A percentile compares a stretch with the other conserved stretches of the same genome.
These are phyloP conservation scores for Spodoptera picta DNA, from an alignment of 2,888 invertebrate genomes.

Conservation along the genomic window DNA sequence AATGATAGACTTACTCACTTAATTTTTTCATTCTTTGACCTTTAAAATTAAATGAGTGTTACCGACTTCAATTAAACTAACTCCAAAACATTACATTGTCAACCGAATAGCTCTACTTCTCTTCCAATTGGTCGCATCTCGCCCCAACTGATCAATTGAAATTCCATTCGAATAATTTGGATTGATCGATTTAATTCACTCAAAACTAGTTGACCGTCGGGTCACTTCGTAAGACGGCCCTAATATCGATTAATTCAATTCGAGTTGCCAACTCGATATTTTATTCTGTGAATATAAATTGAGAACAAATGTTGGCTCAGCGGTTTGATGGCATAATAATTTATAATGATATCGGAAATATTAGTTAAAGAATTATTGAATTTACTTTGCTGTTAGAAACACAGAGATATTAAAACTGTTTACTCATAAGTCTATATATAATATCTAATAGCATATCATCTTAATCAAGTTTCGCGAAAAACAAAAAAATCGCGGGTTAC, in stretches of 20 bases:
- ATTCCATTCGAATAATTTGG: constrained; percentile 27
- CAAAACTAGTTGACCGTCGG: constrained; percentile 5
- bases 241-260: constrained; percentile 9
- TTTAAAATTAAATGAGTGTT: too few species aligned
- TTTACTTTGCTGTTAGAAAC: too few species aligned
- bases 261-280: not conserved
- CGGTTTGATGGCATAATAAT: too few species aligned
- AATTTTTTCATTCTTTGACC: too few species aligned
- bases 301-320: too few species aligned
- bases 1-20: too few species aligned
- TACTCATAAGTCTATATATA: not conserved
- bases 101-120: constrained; percentile 9
- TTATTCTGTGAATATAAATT: not conserved
- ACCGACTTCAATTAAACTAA: not conserved
- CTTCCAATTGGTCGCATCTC: constrained; percentile 11
- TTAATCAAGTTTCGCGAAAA: too few species aligned
- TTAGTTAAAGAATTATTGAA: too few species aligned
- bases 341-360: too few species aligned
- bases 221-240: not conserved
- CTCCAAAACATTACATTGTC: constrained; percentile 5
- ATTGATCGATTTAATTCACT: constrained; percentile 26
- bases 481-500: too few species aligned
- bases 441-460: too few species aligned
- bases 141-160: constrained; percentile 14
- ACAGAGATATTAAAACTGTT: not conserved